A percentile compares a stretch with the other conserved stretches of the same genome.
These are phyloP conservation scores for Pseudobourletiella spinata DNA, from an alignment of 1,140 invertebrate genomes.

Conservation along the genomic window DNA sequence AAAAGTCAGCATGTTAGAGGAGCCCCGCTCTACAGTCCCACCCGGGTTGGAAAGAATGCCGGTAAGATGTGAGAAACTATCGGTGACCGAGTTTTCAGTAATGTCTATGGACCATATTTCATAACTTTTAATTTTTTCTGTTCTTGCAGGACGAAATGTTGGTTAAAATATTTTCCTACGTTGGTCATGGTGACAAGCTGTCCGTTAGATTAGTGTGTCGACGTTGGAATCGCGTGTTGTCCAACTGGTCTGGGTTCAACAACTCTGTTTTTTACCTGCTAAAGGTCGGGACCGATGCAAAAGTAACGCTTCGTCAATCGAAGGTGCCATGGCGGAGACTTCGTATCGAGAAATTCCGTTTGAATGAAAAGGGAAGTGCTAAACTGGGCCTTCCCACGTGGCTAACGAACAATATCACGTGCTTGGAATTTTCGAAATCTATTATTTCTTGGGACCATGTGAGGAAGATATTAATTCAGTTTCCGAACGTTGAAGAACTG, in stretches of 20 bases:
- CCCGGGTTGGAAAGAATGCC: not conserved
- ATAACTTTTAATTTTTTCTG: not conserved
- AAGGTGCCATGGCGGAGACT: conserved; percentile 9
- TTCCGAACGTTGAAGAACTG: conserved; percentile 15
- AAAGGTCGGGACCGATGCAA: conserved; percentile 7
- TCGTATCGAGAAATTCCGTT: conserved; percentile 6
- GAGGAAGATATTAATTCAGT: conserved; percentile 9
- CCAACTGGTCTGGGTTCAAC: conserved; percentile 11
- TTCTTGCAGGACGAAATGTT: conserved; percentile 15
- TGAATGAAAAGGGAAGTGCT: not conserved
- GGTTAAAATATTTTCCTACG: conserved; percentile 9
- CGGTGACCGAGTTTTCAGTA: too few relatives aligned
- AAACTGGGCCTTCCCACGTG: not conserved
- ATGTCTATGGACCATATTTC: not conserved
- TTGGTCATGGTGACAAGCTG: conserved; percentile 16
- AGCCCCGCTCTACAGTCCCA: not conserved
- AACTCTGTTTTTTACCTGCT: conserved; percentile 13
- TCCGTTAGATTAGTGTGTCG: not conserved
- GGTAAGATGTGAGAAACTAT: not conserved
- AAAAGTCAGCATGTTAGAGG: not conserved
- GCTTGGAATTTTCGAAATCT: conserved; percentile 9
- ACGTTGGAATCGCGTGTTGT: conserved; percentile 9
- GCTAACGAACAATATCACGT: not conserved
- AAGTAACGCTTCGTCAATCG: not conserved
- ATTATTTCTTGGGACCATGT: conserved; percentile 12